Evolutionary conservation across 1,140 invertebrate species (phyloP).

Genomic region (Solenopsis fugax): DNA sequence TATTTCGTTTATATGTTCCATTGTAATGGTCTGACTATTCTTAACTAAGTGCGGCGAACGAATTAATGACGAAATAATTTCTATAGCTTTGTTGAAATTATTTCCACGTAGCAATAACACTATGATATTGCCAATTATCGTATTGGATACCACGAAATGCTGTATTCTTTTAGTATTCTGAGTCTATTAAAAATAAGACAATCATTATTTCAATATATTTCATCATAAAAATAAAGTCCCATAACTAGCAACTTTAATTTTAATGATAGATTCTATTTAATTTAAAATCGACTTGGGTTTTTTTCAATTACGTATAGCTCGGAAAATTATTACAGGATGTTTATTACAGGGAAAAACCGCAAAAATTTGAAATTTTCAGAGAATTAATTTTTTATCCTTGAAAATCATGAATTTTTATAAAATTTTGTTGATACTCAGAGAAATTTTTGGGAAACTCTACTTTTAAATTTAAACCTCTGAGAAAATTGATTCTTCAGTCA

Average conservation of each 20-base stretch:
- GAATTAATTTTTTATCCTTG: too few species aligned
- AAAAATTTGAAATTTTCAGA: too few species aligned
- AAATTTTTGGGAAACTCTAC: too few species aligned
- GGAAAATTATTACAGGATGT: background rate
- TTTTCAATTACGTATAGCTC: background rate
- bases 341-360: too few species aligned
- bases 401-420: too few species aligned
- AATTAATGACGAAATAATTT: conserved; percentile 70
- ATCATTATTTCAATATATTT: conserved; percentile 2
- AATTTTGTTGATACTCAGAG: too few species aligned
- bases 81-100: conserved; percentile 67
- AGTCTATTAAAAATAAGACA: background rate
- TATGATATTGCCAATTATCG: conserved; percentile 58
- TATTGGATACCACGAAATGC: background rate
- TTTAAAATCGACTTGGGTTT: background rate
- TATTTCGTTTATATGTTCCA: conserved; percentile 66
- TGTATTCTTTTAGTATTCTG: conserved; percentile 19
- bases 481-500: too few species aligned
- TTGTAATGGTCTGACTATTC: conserved; percentile 49
- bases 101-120: conserved; percentile 71
- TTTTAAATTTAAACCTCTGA: too few species aligned
- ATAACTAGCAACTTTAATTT: conserved; percentile 37
- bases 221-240: conserved; percentile 1
- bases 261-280: background rate
- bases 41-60: conserved; percentile 21